Percentiles rank a stretch among this genome's conserved stretches.
phyloP scores from a whole-genome alignment of 2,888 invertebrate genomes.

The Drosophila planitibia region DNA sequence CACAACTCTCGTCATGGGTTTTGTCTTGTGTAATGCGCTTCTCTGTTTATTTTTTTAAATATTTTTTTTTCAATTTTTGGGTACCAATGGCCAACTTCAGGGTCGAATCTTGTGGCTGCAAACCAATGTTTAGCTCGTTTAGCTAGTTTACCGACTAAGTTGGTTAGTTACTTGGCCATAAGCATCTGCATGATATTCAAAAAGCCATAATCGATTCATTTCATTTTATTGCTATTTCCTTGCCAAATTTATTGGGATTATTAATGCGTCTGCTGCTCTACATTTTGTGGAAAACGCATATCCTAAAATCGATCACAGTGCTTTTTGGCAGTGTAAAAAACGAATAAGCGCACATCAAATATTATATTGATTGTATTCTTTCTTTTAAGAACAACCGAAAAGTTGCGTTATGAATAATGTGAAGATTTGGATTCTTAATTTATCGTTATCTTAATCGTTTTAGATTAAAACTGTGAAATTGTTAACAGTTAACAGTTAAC shows the following conservation, averaged over 20 bases:
- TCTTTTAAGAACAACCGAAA: neutral
- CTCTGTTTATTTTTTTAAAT: neutral
- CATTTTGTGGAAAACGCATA: neutral
- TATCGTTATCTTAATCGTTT: neutral
- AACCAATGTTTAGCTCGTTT: slow-evolving; percentile 14
- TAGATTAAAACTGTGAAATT: neutral
- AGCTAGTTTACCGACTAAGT: slow-evolving; percentile 10
- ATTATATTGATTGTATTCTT: neutral
- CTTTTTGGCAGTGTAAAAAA: neutral
- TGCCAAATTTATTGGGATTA: slow-evolving; percentile 27
- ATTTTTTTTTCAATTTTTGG: neutral
- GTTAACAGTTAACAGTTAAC: neutral
- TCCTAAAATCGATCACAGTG: neutral
- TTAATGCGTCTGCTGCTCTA: slow-evolving; percentile 40
- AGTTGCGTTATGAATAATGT: neutral
- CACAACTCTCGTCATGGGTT: slow-evolving; percentile 10
- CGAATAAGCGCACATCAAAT: neutral
- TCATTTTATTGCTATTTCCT: slow-evolving; percentile 21
- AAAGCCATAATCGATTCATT: slow-evolving; percentile 14
- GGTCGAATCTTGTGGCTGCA: slow-evolving; percentile 39
- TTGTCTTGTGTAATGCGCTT: slow-evolving; percentile 48
- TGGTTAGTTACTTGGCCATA: slow-evolving; percentile 12
- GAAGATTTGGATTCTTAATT: neutral
- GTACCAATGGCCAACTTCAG: slow-evolving; percentile 50
- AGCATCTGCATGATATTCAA: slow-evolving; percentile 16